Evolutionary conservation across 2,797 vertebrate genomes (phyloP), one percentile per base, ranked within the genome.

Genomic region (Acomys russatus): DNA sequence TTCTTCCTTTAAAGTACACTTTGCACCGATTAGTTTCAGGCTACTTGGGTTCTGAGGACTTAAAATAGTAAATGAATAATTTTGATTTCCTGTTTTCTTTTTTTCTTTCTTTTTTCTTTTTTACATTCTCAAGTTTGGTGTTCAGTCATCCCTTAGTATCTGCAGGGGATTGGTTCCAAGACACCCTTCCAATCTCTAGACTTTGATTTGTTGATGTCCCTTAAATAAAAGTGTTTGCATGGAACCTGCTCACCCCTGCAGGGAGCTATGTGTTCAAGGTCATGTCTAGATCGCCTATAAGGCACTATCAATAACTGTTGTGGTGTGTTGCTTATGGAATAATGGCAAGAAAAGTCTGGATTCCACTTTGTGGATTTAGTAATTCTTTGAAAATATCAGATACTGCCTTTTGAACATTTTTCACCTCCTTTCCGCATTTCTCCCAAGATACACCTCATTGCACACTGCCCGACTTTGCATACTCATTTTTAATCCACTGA

Each of bases 1-100:
- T 88, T 33, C 73, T 44, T 94, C 22, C 59, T 92, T 90, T 88
- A 88, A 85, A 54, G 63, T 44, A 86, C 1, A n/a, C 66, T 93
- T 80, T 77, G 10, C n/a, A 74, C 8, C 35, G 56, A 35, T n/a
- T 82, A 84, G 33, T 35, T 88, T 78, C 89, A 89, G 66, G 74
- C 25, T 92, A 64, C 89, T 96, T 89, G 14, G 22, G 71, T 83
- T 30, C 61, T 85, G 22, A 71, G 49, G 8, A 59, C 49, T 94
- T 93, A 94, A 80, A 96, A 79, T 44, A 94, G 49, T 6, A 73
- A 80, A 30, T 92, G 64, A n/a, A 4, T 76, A 82, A 95, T 91
- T 92, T 80, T 20, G 18, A 28, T 59, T 83, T 80, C 66, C 44
- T 44, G 44, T 44, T 44, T 44, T 44, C 44, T 44, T 44, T 44